Percentiles rank a stretch among this genome's conserved stretches.
These are phyloP conservation scores for Beroe forskalii DNA, from an alignment of 37 sponge, comb jelly and placozoan species.

Conservation along the genomic window DNA sequence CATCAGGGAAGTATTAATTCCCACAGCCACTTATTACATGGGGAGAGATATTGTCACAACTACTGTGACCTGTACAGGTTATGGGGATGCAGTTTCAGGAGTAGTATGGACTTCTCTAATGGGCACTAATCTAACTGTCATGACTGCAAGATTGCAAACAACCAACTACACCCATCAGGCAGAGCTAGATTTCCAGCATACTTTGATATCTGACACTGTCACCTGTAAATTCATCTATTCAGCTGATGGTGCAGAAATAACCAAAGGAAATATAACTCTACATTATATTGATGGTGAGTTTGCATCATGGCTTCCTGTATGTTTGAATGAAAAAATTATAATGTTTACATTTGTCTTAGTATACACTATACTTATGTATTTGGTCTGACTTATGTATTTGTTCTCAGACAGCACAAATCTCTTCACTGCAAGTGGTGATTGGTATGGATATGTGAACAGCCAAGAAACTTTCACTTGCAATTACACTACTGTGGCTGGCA, in stretches of 20 bases:
- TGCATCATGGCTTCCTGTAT: too few species aligned
- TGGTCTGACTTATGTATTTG: too few species aligned
- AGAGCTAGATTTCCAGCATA: neutral
- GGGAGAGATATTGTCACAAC: neutral
- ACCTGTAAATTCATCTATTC: neutral
- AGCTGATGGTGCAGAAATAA: neutral
- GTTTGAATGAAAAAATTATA: too few species aligned
- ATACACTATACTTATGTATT: too few species aligned
- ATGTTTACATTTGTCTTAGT: too few species aligned
- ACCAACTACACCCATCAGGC: neutral
- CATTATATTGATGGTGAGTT: neutral
- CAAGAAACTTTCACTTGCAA: neutral
- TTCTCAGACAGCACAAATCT: neutral
- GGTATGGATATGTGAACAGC: neutral
- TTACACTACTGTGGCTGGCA: neutral
- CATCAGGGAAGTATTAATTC: neutral
- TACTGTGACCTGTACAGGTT: slow-evolving; percentile 14
- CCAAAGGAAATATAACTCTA: neutral
- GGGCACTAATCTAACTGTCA: neutral
- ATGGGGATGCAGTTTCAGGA: neutral
- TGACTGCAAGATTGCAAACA: neutral
- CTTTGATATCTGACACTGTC: neutral
- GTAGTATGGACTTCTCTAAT: neutral
- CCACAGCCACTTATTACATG: neutral
- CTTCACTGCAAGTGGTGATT: too few species aligned